phyloP scores from a whole-genome alignment of 2,888 invertebrate genomes.

The Drosophila falleni region DNA sequence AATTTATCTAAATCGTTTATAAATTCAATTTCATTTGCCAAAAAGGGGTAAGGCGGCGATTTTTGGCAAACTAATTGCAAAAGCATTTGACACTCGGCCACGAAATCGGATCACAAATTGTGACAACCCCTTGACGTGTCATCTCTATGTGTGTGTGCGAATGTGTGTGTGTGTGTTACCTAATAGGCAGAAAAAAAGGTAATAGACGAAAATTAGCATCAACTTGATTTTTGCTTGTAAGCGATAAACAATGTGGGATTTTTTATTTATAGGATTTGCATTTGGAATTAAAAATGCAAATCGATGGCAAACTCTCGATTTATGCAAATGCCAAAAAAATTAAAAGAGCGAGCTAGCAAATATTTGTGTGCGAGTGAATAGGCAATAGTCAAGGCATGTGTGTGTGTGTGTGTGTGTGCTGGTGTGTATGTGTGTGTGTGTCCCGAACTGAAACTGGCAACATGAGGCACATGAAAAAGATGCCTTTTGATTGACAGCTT shows the following conservation, averaged over 20 bases:
- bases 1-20: constrained; percentile 79
- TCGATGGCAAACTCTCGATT: constrained; percentile 10
- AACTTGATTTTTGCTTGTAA: constrained; percentile 78
- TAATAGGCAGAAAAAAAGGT: constrained; percentile 63
- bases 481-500: constrained; percentile 72
- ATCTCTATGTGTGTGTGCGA: constrained; percentile 1
- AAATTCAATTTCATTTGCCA: constrained; percentile 65
- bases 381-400: background rate
- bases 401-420: constrained; percentile 4
- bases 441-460: constrained; percentile 36
- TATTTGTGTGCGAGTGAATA: background rate
- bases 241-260: constrained; percentile 67
- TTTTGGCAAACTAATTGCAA: constrained; percentile 77
- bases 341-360: background rate
- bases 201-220: constrained; percentile 66
- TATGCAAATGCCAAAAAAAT: constrained; percentile 4
- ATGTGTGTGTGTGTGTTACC: constrained; percentile 35
- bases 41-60: constrained; percentile 34
- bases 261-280: constrained; percentile 60
- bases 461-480: constrained; percentile 53
- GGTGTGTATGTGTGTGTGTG: constrained; percentile 13
- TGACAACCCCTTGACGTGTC: constrained; percentile 70
- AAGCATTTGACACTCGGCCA: constrained; percentile 70
- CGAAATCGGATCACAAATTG: constrained; percentile 56
- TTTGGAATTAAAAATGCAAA: constrained; percentile 55